Percentiles rank a stretch among this genome's conserved stretches.
Evolutionary conservation across 2,113 vertebrate species (phyloP).

Genomic region (Passer domesticus): DNA sequence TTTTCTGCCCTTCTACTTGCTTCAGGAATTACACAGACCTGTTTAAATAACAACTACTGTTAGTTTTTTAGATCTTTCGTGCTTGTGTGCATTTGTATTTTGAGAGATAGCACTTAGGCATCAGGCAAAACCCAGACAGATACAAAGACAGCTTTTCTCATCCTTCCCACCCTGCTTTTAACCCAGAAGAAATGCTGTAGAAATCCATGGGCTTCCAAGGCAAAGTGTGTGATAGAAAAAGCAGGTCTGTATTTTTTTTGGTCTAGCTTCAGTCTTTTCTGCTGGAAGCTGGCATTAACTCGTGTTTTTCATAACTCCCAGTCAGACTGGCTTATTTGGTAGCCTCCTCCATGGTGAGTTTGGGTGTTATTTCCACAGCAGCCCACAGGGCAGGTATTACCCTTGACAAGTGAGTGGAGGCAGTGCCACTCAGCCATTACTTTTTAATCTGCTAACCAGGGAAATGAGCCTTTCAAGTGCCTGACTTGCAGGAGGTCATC

Average conservation of each 20-base stretch:
- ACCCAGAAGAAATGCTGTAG: neutral
- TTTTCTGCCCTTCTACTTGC: neutral
- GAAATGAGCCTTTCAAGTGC: neutral
- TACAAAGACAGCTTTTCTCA: neutral
- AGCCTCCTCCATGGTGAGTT: neutral
- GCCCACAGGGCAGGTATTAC: neutral
- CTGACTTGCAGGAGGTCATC: constrained; percentile 41
- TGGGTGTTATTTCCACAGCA: neutral
- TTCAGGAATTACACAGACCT: neutral
- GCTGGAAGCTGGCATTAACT: neutral
- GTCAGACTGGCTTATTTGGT: neutral
- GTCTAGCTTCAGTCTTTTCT: neutral
- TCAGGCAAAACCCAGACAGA: neutral
- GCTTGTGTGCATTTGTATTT: neutral
- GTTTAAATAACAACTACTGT: neutral
- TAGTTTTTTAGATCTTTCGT: neutral
- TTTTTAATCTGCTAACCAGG: constrained; percentile 21
- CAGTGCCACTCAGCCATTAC: neutral
- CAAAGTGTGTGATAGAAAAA: neutral
- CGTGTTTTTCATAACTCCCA: neutral
- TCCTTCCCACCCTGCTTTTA: neutral
- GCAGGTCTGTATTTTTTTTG: neutral
- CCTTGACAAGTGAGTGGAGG: neutral
- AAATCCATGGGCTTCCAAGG: neutral
- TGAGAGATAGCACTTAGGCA: neutral